These are phyloP conservation scores for Lycodopsis pacificus DNA, from an alignment of 2,797 vertebrate species.

Conservation along the genomic window DNA sequence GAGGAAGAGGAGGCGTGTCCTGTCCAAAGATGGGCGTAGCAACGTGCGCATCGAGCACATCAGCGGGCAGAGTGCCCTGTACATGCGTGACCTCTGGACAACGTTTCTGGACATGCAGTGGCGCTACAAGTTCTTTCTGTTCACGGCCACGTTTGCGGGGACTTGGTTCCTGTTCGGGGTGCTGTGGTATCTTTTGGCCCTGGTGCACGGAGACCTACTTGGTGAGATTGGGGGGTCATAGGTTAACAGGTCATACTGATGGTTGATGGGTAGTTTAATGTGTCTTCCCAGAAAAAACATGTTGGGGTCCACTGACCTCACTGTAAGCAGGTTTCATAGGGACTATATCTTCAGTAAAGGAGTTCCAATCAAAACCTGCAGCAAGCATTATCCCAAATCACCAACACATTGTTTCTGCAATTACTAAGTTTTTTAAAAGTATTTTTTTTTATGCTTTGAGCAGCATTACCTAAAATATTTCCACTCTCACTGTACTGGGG, in stretches of 20 bases:
- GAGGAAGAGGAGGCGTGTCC: constrained; percentile 82
- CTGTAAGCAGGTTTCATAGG: neutral
- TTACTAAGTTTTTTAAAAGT: neutral
- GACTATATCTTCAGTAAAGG: neutral
- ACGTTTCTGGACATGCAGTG: constrained; percentile 89
- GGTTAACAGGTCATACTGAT: neutral
- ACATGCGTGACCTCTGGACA: constrained; percentile 95
- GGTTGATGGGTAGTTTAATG: neutral
- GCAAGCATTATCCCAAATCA: neutral
- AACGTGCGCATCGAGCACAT: constrained; percentile 96
- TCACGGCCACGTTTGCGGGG: constrained; percentile 84
- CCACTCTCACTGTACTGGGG: too few species aligned
- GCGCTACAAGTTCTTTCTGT: constrained; percentile 88
- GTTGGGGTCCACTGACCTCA: neutral
- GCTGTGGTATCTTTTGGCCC: constrained; percentile 86
- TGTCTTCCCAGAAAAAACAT: neutral
- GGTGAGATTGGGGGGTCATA: constrained; percentile 68
- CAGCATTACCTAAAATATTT: neutral
- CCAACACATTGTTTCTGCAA: neutral
- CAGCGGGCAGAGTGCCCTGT: constrained; percentile 88
- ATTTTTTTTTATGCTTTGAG: neutral
- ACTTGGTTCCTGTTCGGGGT: constrained; percentile 88
- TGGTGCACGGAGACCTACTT: constrained; percentile 86
- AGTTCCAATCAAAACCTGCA: neutral
- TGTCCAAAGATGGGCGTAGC: constrained; percentile 96